These are phyloP conservation scores for Passer domesticus DNA, from an alignment of 2,113 vertebrate species.

Conservation along the genomic window DNA sequence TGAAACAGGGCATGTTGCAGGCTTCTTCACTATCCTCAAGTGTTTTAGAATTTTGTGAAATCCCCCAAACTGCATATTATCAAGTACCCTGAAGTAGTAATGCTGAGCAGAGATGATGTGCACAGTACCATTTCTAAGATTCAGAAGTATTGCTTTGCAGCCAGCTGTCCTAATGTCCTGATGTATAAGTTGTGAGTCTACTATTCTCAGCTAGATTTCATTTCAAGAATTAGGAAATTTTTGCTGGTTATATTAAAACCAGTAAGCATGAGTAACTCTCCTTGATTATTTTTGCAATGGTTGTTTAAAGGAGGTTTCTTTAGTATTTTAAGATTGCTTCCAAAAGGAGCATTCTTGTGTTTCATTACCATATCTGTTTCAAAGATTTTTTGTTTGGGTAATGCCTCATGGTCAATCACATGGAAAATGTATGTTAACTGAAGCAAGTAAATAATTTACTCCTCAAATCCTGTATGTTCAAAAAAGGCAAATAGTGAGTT, in stretches of 20 bases:
- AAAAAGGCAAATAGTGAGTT: not conserved
- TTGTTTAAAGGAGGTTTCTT: not conserved
- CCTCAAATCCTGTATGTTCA: not conserved
- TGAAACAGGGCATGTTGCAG: not conserved
- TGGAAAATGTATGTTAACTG: not conserved
- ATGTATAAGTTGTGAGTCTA: not conserved
- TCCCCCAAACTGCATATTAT: not conserved
- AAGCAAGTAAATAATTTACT: not conserved
- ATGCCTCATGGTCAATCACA: not conserved
- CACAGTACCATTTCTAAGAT: not conserved
- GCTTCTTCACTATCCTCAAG: not conserved
- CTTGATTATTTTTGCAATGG: not conserved
- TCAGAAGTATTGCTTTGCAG: not conserved
- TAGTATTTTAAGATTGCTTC: not conserved
- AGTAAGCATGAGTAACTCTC: not conserved
- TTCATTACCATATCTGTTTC: not conserved
- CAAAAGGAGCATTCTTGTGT: not conserved
- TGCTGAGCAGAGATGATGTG: not conserved
- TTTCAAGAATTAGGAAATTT: not conserved
- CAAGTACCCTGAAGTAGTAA: not conserved
- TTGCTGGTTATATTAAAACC: not conserved
- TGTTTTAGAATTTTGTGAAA: not conserved
- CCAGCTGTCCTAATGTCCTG: not conserved
- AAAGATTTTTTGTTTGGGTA: not conserved
- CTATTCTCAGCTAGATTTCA: not conserved